Conservation (phyloP, 1,140 invertebrate genomes). For the Teleogryllus occipitalis region DNA sequence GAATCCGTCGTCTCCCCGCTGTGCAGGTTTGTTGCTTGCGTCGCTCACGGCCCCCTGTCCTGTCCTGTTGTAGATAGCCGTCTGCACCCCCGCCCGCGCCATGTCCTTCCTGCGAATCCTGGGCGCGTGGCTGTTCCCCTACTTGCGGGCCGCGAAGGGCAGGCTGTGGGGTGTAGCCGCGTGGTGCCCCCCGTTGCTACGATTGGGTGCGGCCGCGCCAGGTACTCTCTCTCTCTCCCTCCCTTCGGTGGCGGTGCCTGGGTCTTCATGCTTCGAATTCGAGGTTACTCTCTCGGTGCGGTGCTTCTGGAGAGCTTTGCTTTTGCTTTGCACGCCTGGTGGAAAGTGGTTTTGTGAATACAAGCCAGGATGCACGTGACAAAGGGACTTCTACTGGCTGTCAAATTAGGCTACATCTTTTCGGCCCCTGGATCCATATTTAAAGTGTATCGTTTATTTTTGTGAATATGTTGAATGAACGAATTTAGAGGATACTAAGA, state of each 20-base stretch:
- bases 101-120: constrained; percentile 3
- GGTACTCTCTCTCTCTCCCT: not conserved
- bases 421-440: too few species aligned
- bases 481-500: too few species aligned
- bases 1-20: too few species aligned
- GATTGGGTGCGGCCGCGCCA: not conserved
- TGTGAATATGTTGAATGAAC: too few species aligned
- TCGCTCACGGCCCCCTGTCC: not conserved
- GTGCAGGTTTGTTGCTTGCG: too few species aligned
- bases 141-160: not conserved
- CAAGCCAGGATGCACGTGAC: too few species aligned
- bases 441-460: too few species aligned
- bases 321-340: not conserved
- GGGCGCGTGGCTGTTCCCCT: not conserved
- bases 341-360: not conserved
- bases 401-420: too few species aligned
- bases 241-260: not conserved
- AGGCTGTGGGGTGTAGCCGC: not conserved
- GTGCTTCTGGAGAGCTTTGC: not conserved
- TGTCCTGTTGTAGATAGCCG: not conserved
- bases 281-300: not conserved
- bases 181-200: not conserved
- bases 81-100: not conserved
- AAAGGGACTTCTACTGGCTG: too few species aligned
- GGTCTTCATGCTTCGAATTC: not conserved